Conservation (phyloP, 2,113 vertebrate species). For the Donacobius atricapilla region DNA sequence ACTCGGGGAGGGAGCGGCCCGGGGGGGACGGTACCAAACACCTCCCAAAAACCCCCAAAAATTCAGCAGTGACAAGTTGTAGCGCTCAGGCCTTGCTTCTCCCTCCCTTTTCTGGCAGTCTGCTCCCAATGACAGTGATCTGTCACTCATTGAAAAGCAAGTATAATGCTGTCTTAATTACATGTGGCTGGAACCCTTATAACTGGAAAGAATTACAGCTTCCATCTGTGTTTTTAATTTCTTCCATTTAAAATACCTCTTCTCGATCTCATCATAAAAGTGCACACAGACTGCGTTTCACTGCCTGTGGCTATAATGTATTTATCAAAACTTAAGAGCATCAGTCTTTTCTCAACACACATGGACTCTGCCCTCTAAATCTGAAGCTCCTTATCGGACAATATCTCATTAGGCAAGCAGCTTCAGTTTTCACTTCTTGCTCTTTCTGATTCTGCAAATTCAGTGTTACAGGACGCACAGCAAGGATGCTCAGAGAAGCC, state of each 20-base stretch:
- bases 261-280: background rate
- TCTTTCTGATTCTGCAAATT: background rate
- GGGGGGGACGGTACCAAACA: background rate
- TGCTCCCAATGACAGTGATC: background rate
- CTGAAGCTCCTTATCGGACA: background rate
- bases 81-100: background rate
- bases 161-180: slow-evolving; percentile 2
- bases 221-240: slow-evolving; percentile 58
- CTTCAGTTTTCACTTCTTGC: background rate
- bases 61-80: background rate
- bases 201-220: slow-evolving; percentile 50
- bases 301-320: background rate
- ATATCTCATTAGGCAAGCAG: background rate
- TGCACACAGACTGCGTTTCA: background rate
- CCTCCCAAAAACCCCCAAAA: background rate
- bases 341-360: background rate
- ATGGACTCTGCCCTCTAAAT: background rate
- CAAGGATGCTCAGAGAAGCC: background rate
- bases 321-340: background rate
- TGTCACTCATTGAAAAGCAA: slow-evolving; percentile 25
- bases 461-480: background rate
- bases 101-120: background rate
- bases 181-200: background rate
- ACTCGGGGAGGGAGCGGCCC: background rate
- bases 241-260: slow-evolving; percentile 32